Base-by-base conservation (phyloP, 1,140 invertebrate species). In the Tetraneura akinire region DNA sequence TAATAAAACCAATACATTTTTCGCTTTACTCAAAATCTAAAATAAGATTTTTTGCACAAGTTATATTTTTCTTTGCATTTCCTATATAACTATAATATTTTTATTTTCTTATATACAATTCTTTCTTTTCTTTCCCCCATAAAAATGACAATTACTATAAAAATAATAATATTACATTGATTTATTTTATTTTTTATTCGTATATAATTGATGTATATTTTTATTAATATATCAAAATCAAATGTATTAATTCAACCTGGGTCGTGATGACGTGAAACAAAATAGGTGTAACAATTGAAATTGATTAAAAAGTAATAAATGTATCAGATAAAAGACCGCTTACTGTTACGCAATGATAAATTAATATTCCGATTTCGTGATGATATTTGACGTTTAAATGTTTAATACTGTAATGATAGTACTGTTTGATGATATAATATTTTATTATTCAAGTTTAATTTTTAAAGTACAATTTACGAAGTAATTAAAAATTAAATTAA, bases 221-320 rank as follows among this genome's bases (percentile, higher is more conserved):
- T 70, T 10, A 70, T 70, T 51, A 29, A 49, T 70, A 62, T 32
- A 49, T 49, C 68, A 70, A 70, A 70, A 18, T 66, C 10, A 37
- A 66, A 57, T 57, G 18, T 18, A 18, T 21, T 26, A n/a, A 11
- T n/a, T 66, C 62, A 21, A 21, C 5, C n/a, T 4, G 62, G 18
- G 13, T 66, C 42, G 10, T 42, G 21, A 70, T 47, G 66, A 16
- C 64, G 10, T 42, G 14, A 47, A 68, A 21, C 32, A n/a, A 10
- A 6, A 53, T 23, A 47, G 21, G 42, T 70, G 14, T 9, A 45
- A 70, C 42, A 49, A 70, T 49, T 70, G 68, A 47, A 70, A 70
- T 70, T 70, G 68, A 49, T 70, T 49, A 45, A 64, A n/a, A 64
- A 68, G 32, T 68, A 42, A 66, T 23, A 26, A 18, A 70, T 70